These are phyloP conservation scores for Semnornis frantzii DNA, from an alignment of 2,113 vertebrate genomes.

Conservation along the genomic window DNA sequence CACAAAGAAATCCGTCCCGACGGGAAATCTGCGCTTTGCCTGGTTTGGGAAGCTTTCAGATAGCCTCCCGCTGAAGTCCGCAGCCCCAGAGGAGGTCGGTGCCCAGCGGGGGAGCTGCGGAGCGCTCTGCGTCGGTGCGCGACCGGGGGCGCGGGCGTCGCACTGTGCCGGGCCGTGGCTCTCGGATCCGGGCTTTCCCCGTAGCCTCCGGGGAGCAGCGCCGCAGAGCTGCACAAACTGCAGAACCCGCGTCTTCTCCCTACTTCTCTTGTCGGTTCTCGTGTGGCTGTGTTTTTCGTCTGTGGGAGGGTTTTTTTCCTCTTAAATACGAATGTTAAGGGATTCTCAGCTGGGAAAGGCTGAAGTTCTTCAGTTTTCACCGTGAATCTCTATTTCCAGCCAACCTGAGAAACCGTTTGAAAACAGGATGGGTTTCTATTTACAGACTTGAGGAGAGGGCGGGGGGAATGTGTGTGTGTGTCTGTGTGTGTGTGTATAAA, in stretches of 20 bases:
- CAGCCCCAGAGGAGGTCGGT: not conserved
- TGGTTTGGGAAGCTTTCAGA: not conserved
- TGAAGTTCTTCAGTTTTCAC: not conserved
- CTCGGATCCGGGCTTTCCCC: not conserved
- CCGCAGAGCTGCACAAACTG: not conserved
- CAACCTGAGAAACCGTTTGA: not conserved
- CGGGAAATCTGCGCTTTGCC: not conserved
- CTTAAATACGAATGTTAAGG: not conserved
- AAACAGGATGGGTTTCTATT: not conserved
- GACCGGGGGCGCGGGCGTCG: not conserved
- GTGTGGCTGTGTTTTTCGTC: no score
- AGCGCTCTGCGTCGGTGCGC: not conserved
- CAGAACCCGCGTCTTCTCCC: no score
- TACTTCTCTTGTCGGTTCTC: accelerated
- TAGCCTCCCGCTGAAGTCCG: not conserved
- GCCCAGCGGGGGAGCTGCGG: not conserved
- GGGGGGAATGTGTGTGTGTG: no score
- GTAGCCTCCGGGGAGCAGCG: not conserved
- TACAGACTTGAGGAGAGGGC: not conserved
- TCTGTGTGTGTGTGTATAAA: not conserved
- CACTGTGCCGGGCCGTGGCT: not conserved
- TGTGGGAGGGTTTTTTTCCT: no score
- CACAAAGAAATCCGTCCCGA: not conserved
- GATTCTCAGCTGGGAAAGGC: not conserved
- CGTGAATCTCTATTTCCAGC: not conserved